Percentiles rank a stretch among this genome's conserved stretches.
phyloP scores from a whole-genome alignment of 30 jellyfish, hydroid and myxozoan genomes.

The Pseudorhiza aurosa region DNA sequence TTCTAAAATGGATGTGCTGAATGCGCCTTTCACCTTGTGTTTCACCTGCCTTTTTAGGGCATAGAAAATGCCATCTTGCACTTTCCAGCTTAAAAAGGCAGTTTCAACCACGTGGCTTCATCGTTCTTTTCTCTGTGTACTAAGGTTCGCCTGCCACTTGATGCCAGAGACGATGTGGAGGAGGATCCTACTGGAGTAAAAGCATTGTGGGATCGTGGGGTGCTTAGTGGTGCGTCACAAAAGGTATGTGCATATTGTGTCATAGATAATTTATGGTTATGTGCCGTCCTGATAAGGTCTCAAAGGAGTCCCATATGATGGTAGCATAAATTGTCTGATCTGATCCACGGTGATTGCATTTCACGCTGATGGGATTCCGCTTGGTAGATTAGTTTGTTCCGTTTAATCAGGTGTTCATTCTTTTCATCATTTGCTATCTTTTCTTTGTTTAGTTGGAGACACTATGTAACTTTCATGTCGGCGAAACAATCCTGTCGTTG shows the following conservation, averaged over 20 bases:
- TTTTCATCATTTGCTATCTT: neutral
- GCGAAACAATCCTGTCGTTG: conserved; percentile 86
- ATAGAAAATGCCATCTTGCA: too few relatives aligned
- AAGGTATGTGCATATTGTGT: conserved; percentile 55
- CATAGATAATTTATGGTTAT: neutral
- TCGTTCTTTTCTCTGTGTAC: neutral
- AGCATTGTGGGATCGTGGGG: conserved; percentile 99
- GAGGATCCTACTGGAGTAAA: conserved; percentile 99
- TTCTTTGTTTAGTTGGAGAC: conserved; percentile 73
- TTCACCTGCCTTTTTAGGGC: too few relatives aligned
- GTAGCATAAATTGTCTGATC: conserved; percentile 46
- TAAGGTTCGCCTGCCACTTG: conserved; percentile 84
- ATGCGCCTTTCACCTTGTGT: too few relatives aligned
- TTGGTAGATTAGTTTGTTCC: too few relatives aligned
- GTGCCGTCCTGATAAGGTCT: neutral
- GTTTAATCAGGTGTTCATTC: neutral
- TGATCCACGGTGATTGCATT: neutral
- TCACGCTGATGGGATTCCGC: conserved; percentile 38
- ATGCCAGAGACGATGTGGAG: conserved; percentile 95
- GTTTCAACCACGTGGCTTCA: too few relatives aligned
- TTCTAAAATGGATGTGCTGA: too few relatives aligned
- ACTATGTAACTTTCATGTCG: conserved; percentile 72
- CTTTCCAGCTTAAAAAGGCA: too few relatives aligned
- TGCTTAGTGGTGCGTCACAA: conserved; percentile 98
- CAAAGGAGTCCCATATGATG: conserved; percentile 55